Evolutionary conservation across 1,140 invertebrate genomes (phyloP).

Genomic region (Zaprionus taronus): DNA sequence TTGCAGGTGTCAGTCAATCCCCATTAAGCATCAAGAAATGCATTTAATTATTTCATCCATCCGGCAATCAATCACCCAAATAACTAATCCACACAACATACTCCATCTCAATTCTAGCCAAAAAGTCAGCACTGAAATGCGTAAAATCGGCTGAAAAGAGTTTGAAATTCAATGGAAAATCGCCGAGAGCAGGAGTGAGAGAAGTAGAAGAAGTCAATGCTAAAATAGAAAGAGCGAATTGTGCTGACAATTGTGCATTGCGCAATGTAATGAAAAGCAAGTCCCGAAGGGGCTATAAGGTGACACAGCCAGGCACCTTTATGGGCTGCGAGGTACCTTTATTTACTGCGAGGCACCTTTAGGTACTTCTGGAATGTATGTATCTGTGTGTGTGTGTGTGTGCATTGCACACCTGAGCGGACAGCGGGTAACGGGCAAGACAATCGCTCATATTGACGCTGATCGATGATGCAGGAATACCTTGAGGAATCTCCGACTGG

Average conservation of each 20-base stretch:
- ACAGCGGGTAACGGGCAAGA: constrained; percentile 25
- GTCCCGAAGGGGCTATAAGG: constrained; percentile 52
- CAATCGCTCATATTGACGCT: constrained; percentile 53
- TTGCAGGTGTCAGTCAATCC: background rate
- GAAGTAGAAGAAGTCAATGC: constrained; percentile 20
- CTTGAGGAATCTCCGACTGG: background rate
- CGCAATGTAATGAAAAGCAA: constrained; percentile 31
- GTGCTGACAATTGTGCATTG: constrained; percentile 44
- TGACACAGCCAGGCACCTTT: constrained; percentile 45
- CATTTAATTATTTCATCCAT: background rate
- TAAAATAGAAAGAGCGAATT: constrained; percentile 30
- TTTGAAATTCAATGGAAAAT: constrained; percentile 21
- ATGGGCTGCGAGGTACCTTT: constrained; percentile 10
- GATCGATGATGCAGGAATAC: constrained; percentile 60
- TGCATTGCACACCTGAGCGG: constrained; percentile 58
- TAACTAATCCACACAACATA: background rate
- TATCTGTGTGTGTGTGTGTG: background rate
- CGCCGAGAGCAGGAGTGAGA: background rate
- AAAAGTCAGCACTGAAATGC: constrained; percentile 33
- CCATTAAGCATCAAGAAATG: background rate
- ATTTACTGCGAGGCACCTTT: background rate
- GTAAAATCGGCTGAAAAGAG: constrained; percentile 29
- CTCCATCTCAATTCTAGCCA: constrained; percentile 10
- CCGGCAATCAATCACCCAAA: background rate
- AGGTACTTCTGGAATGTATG: background rate